Evolutionary conservation across 2,797 vertebrate genomes (phyloP), one percentile per base, ranked within the genome.

Genomic region (Enteromius mattozi): DNA sequence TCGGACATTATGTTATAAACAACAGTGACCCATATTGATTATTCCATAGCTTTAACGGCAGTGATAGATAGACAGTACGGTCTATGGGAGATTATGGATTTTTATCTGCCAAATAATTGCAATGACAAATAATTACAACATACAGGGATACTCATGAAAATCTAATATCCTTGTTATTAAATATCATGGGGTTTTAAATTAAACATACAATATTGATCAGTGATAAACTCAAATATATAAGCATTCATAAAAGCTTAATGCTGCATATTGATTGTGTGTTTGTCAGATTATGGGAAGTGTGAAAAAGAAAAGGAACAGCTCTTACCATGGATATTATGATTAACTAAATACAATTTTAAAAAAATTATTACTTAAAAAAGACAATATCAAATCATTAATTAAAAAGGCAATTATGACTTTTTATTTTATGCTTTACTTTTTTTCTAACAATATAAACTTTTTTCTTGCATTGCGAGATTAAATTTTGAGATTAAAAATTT

Each of bases 31-130:
- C 35, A 24, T 93, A 94, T 94, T 92, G 93, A 94, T 94, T 92
- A 88, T 85, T 86, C 80, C 85, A 87, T 91, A 91, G 86, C 89
- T 87, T 92, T 87, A 71, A 84, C 47, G 87, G 82, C 88, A 56
- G 80, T 93, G 92, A 94, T 93, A 91, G 91, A 94, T 93, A 91
- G 90, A 86, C 90, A 89, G 80, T 85, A 82, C 88, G 84, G 89
- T 93, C 92, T 92, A 90, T 91, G 88, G 86, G 86, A 93, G 91
- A 94, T 93, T 93, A 94, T 91, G 90, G 92, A 94, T 93, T 94
- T 94, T 92, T 92, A 93, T 92, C 93, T 92, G 92, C 88, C 91
- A 33, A 79, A 86, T 17, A 68, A 90, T 91, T 92, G 91, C 90
- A 88, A 80, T 89, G 85, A 71, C 17, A 83, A 90, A 89, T 90